Conservation (phyloP, 64 coral and sea anemone genomes). For the Trachythela sp. region DNA sequence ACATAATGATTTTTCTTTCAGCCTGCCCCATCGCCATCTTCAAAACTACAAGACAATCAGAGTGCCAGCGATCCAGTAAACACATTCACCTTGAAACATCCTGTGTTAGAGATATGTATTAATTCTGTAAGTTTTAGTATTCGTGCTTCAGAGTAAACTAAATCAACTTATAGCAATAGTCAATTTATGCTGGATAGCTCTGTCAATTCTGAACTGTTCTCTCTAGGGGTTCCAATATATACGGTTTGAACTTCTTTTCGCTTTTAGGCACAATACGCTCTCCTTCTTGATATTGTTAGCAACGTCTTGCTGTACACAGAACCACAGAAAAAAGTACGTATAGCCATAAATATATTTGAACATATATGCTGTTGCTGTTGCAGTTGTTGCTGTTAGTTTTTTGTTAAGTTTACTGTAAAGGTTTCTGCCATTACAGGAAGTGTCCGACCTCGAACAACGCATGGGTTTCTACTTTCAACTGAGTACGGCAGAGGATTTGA, state of each 20-base stretch:
- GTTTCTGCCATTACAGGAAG: constrained; percentile 51
- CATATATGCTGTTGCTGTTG: not conserved
- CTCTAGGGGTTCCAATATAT: not conserved
- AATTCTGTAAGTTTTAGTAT: constrained; percentile 66
- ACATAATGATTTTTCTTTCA: constrained; percentile 10
- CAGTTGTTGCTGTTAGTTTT: not conserved
- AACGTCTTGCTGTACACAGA: constrained; percentile 94
- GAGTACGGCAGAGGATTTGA: constrained; percentile 64
- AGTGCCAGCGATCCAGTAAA: constrained; percentile 50
- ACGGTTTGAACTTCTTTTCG: not conserved
- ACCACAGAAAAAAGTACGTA: constrained; percentile 88
- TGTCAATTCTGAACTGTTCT: not conserved
- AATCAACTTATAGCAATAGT: too few species aligned
- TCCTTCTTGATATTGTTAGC: constrained; percentile 83
- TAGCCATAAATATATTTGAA: too few species aligned
- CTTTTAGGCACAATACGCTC: constrained; percentile 71
- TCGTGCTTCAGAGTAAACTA: not conserved
- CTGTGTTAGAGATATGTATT: constrained; percentile 79
- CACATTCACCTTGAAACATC: constrained; percentile 88
- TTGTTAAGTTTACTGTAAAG: not conserved
- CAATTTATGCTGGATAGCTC: not conserved
- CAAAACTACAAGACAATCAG: constrained; percentile 60
- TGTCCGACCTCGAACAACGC: constrained; percentile 75
- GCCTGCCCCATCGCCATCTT: constrained; percentile 64
- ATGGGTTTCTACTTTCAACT: constrained; percentile 79